Percentiles rank a stretch among this genome's conserved stretches.
These are phyloP conservation scores for Auanema freiburgensis DNA, from an alignment of 2,888 invertebrate species.

Conservation along the genomic window DNA sequence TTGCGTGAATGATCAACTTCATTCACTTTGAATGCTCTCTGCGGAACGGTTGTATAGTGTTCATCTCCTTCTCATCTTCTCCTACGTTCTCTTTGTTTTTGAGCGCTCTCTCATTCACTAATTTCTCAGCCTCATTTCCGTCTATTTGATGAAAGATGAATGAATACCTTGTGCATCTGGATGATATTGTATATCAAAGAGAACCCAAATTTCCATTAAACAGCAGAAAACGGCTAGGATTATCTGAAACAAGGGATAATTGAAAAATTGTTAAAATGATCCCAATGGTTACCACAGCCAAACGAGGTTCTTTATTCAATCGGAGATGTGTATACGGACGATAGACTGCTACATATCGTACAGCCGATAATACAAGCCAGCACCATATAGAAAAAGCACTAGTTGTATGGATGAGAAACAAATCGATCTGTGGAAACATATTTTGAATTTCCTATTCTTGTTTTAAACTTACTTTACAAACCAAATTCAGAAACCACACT, in stretches of 20 bases:
- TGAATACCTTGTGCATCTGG: not conserved
- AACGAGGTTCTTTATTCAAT: constrained; percentile 52
- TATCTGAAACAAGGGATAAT: constrained; percentile 27
- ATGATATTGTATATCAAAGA: constrained; percentile 28
- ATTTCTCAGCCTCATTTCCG: not conserved
- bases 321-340: constrained; percentile 57
- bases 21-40: too few species aligned
- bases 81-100: too few species aligned
- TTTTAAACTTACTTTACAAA: constrained; percentile 51
- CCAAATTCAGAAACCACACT: constrained; percentile 42
- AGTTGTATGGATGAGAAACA: constrained; percentile 59
- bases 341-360: constrained; percentile 59
- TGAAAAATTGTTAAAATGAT: not conserved
- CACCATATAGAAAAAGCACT: constrained; percentile 61
- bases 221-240: constrained; percentile 33
- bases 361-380: constrained; percentile 57
- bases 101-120: too few species aligned
- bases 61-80: too few species aligned
- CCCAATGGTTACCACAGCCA: constrained; percentile 46
- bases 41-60: too few species aligned
- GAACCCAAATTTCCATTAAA: constrained; percentile 42
- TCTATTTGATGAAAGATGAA: not conserved
- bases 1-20: too few species aligned
- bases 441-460: constrained; percentile 1
- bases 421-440: constrained; percentile 46